Conservation (phyloP, 2,888 invertebrate genomes). For the Spodoptera exigua region DNA sequence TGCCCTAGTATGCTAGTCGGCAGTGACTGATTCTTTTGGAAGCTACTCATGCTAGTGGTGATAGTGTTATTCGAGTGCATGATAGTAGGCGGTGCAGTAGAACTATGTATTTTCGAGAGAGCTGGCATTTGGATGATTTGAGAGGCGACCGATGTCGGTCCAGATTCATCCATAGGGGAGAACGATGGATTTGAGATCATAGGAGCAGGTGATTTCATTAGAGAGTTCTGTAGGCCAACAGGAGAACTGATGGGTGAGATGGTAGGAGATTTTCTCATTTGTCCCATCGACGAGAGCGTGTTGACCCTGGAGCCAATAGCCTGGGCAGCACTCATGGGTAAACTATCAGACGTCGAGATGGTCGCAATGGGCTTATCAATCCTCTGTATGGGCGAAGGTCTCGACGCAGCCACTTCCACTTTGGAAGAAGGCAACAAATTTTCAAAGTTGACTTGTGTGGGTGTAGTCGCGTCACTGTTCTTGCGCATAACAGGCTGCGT, state of each 20-base stretch:
- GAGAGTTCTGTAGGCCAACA: conserved; percentile 73
- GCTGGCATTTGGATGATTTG: conserved; percentile 88
- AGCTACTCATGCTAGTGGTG: conserved; percentile 77
- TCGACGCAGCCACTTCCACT: conserved; percentile 80
- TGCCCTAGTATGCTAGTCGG: conserved; percentile 86
- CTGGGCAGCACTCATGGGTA: conserved; percentile 81
- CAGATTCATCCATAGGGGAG: conserved; percentile 72
- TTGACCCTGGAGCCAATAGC: conserved; percentile 81
- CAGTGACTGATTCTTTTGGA: conserved; percentile 78
- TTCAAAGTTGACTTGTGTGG: conserved; percentile 87
- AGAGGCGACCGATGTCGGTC: conserved; percentile 72
- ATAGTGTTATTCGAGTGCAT: conserved; percentile 81
- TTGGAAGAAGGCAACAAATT: conserved; percentile 86
- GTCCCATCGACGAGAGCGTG: conserved; percentile 78
- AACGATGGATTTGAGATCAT: conserved; percentile 76
- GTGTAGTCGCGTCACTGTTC: conserved; percentile 76
- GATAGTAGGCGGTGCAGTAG: conserved; percentile 71
- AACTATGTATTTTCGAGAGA: conserved; percentile 82
- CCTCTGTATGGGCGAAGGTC: conserved; percentile 80
- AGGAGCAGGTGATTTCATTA: conserved; percentile 84
- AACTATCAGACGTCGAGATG: conserved; percentile 69
- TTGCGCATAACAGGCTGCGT: conserved; percentile 86
- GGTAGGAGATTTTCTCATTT: conserved; percentile 83
- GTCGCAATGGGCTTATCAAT: conserved; percentile 75
- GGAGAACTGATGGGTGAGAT: conserved; percentile 84